A percentile compares a stretch with the other conserved stretches of the same genome.
These are phyloP conservation scores for Junonia oenone DNA, from an alignment of 2,888 invertebrate genomes.

Conservation along the genomic window DNA sequence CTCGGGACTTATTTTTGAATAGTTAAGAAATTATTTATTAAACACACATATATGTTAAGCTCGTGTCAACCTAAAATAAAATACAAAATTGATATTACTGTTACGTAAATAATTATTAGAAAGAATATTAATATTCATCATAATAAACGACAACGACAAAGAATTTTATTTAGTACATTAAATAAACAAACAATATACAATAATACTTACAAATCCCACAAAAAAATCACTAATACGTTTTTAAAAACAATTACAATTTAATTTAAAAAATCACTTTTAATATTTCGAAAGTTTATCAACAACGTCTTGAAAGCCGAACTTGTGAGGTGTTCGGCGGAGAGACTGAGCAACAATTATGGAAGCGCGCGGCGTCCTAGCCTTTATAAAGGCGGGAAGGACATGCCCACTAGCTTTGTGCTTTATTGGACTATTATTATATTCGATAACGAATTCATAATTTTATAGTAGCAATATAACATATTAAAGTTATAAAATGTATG, in stretches of 20 bases:
- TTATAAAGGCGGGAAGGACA: slow-evolving; percentile 46
- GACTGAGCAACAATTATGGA: slow-evolving; percentile 45
- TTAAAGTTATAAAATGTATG: too few species aligned
- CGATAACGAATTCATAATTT: background rate
- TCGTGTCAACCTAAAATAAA: too few species aligned
- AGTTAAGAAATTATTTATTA: too few species aligned
- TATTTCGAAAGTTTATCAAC: background rate
- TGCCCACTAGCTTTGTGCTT: slow-evolving; percentile 3
- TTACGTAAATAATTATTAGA: too few species aligned
- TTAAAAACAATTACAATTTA: background rate
- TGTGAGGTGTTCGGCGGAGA: slow-evolving; percentile 4
- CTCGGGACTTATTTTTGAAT: too few species aligned
- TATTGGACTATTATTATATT: slow-evolving; percentile 13
- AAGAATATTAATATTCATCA: too few species aligned
- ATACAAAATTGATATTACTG: too few species aligned
- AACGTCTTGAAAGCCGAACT: background rate
- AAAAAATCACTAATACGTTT: slow-evolving; percentile 1
- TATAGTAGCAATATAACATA: too few species aligned
- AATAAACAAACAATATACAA: background rate
- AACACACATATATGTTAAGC: too few species aligned
- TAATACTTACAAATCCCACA: slow-evolving; percentile 7
- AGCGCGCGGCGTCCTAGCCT: slow-evolving; percentile 46
- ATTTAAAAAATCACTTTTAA: background rate
- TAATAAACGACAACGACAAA: background rate
- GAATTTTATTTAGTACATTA: background rate